phyloP scores from a whole-genome alignment of 2,797 vertebrate species.

The Crotalus adamanteus region DNA sequence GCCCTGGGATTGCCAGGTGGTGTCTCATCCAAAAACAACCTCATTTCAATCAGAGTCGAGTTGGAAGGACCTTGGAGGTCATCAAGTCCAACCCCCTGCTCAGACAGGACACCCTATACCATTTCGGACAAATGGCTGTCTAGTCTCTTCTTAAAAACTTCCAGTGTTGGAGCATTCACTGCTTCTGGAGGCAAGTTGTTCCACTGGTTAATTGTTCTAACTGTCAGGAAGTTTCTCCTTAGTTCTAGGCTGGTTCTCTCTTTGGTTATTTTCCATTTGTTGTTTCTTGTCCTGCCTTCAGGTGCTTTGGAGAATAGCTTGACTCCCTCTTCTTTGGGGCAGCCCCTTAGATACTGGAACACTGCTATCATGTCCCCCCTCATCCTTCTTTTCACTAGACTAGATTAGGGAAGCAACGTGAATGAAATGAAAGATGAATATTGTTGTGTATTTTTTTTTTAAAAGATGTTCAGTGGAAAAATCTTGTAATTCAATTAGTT shows the following conservation, averaged over 20 bases:
- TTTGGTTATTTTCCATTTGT: not conserved
- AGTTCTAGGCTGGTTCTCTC: not conserved
- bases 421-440: not conserved
- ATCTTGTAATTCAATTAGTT: not conserved
- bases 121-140: not conserved
- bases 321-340: not conserved
- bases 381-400: not conserved
- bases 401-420: not conserved
- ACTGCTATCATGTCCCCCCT: not conserved
- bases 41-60: not conserved
- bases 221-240: not conserved
- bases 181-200: not conserved
- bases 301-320: not conserved
- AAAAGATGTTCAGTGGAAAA: not conserved
- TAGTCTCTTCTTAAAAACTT: not conserved
- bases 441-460: not conserved
- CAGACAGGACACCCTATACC: fast-evolving
- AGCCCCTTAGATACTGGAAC: not conserved
- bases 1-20: too few relatives aligned
- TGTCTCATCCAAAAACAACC: too few relatives aligned
- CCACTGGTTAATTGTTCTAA: not conserved
- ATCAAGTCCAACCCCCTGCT: too few relatives aligned
- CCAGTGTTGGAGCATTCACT: not conserved
- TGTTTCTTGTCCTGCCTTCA: not conserved
- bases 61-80: not conserved